Evolutionary conservation across 2,797 vertebrate genomes (phyloP).

Genomic region (Sebastes itinus): DNA sequence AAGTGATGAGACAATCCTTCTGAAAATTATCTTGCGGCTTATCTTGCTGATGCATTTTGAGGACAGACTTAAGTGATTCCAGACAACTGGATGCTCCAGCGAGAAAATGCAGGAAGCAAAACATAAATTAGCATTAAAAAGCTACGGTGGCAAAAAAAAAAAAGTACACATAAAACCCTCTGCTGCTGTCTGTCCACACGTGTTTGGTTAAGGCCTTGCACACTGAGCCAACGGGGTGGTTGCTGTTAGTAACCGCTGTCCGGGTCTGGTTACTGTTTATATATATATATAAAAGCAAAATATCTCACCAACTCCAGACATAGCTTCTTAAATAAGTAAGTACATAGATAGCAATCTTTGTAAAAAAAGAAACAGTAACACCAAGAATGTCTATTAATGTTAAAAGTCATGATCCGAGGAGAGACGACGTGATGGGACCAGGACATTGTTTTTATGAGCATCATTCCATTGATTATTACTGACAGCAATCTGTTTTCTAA

Average conservation of each 20-base stretch:
- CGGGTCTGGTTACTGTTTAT: conserved; percentile 42
- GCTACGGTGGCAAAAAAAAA: conserved; percentile 30
- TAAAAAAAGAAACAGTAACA: not conserved
- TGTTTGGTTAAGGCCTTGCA: conserved; percentile 41
- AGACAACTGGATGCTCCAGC: conserved; percentile 52
- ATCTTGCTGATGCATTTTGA: conserved; percentile 51
- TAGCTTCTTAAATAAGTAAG: conserved; percentile 23
- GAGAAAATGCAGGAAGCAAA: conserved; percentile 56
- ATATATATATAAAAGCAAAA: conserved; percentile 40
- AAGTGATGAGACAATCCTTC: conserved; percentile 56
- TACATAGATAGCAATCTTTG: conserved; percentile 25
- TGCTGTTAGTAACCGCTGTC: conserved; percentile 44
- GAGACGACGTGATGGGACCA: not conserved
- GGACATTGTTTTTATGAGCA: not conserved
- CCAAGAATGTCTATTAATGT: conserved; percentile 26
- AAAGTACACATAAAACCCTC: conserved; percentile 24
- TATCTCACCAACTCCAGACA: conserved; percentile 39
- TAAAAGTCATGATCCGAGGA: not conserved
- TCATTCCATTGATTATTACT: not conserved
- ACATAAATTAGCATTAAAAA: conserved; percentile 55
- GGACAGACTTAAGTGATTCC: conserved; percentile 62
- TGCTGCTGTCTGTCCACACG: conserved; percentile 42
- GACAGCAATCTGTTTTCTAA: not conserved
- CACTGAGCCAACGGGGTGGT: conserved; percentile 39
- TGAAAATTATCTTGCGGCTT: conserved; percentile 45